phyloP scores from a whole-genome alignment of 2,888 invertebrate genomes.

The Acleris holmiana region DNA sequence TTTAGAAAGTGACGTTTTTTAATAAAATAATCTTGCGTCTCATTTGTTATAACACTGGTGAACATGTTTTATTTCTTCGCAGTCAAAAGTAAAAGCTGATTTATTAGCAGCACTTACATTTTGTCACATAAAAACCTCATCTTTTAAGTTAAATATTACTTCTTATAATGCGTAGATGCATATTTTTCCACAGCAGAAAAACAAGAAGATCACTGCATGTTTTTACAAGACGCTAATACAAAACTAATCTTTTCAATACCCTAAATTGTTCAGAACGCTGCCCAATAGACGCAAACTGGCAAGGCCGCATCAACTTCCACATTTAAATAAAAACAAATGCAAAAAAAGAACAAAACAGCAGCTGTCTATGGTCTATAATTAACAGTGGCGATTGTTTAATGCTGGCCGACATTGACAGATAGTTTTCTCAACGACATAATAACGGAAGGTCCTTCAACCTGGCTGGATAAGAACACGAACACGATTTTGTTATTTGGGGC shows the following conservation, averaged over 20 bases:
- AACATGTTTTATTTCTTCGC: no score
- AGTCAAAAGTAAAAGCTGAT: no score
- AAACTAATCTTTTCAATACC: background rate
- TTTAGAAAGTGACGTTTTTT: no score
- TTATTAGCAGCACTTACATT: no score
- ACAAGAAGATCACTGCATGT: background rate
- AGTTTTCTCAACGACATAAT: slow-evolving; percentile 25
- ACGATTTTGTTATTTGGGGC: no score
- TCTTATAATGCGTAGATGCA: no score
- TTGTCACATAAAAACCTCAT: no score
- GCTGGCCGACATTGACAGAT: slow-evolving; percentile 38
- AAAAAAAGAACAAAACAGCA: slow-evolving; percentile 23
- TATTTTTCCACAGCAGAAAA: no score
- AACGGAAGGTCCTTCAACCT: slow-evolving; percentile 33
- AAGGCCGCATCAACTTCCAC: slow-evolving; percentile 26
- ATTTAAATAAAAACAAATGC: slow-evolving; percentile 36
- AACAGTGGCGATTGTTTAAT: slow-evolving; percentile 41
- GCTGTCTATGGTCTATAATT: slow-evolving; percentile 37
- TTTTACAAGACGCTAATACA: background rate
- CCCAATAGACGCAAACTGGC: slow-evolving; percentile 9
- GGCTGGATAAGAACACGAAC: background rate
- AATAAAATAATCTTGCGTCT: no score
- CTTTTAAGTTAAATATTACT: no score
- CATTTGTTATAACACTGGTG: no score
- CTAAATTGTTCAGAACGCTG: background rate